Base-by-base conservation (phyloP, 2,888 invertebrate species). In the Oscheius sp. region DNA sequence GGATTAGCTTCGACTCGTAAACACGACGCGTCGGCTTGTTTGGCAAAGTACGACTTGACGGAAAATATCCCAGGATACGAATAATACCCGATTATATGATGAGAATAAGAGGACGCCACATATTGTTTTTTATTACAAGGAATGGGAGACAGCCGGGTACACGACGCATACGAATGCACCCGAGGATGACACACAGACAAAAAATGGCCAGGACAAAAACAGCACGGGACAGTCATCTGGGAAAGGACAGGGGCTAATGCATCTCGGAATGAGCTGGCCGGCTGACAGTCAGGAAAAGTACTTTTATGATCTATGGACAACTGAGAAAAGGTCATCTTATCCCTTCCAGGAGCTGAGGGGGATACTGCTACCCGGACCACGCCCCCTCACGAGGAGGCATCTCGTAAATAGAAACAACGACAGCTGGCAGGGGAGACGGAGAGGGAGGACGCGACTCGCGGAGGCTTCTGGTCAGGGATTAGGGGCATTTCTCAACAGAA, bases 351-450 rank as follows among this genome's bases (percentile, higher is more conserved):
- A 16, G 2, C 25, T 23, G 55, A 55, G 35, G 35, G 35, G 35
- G 35, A 35, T 35, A 35, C 35, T 3, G 49, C 49, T 7, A 16
- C 49, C 16, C 49, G 49, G 49, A 49, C 46, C 69, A 69, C 69
- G 69, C 69, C 69, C 64, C 69, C 69, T 56, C 69, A 56, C 69
- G 55, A 53, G 55, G 53, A 27, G 29, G 52, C 49, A 49, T 27
- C 52, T 25, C 69, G 69, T 69, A 69, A 69, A 69, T 69, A 69
- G 69, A 69, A 69, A 69, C 69, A 69, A 69, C 69, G 69, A 56
- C 69, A 69, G 69, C 69, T 69, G 69, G 64, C 61, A 61, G 35
- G 35, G 35, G 35, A 9, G 35, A 35, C 5, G 9, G 35, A 9
- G 35, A 35, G 35, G n/a, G 41, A 23, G 61, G 61, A 55, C 21